Evolutionary conservation across 2,113 vertebrate genomes (phyloP).

Genomic region (Myodes glareolus): DNA sequence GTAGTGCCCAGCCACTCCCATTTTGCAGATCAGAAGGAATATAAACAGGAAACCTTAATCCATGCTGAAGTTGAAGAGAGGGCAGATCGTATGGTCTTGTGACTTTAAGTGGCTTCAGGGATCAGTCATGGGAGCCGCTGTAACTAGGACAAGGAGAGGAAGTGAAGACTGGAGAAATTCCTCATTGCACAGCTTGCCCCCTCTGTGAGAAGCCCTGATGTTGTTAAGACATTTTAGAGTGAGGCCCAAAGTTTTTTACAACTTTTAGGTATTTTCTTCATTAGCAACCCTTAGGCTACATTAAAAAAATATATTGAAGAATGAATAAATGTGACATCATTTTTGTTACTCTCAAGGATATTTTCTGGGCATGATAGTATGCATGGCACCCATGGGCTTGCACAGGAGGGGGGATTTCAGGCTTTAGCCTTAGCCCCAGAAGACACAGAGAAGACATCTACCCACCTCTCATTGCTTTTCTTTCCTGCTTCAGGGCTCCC

Average conservation of each 20-base stretch:
- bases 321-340: neutral
- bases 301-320: neutral
- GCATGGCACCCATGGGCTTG: neutral
- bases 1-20: neutral
- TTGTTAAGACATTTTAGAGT: neutral
- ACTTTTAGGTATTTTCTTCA: neutral
- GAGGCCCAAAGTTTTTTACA: neutral
- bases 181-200: neutral
- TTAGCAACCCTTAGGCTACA: neutral
- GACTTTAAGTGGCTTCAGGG: conserved; percentile 1
- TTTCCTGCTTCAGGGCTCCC: neutral
- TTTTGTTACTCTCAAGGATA: neutral
- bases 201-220: neutral
- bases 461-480: neutral
- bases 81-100: neutral
- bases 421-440: neutral
- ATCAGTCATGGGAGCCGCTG: neutral
- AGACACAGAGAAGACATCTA: neutral
- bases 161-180: neutral
- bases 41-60: neutral
- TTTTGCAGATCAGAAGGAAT: neutral
- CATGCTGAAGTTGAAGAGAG: neutral
- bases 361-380: neutral
- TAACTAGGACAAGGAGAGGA: neutral
- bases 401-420: neutral